phyloP scores from a whole-genome alignment of 2,888 invertebrate genomes.

The Apeira syringaria region DNA sequence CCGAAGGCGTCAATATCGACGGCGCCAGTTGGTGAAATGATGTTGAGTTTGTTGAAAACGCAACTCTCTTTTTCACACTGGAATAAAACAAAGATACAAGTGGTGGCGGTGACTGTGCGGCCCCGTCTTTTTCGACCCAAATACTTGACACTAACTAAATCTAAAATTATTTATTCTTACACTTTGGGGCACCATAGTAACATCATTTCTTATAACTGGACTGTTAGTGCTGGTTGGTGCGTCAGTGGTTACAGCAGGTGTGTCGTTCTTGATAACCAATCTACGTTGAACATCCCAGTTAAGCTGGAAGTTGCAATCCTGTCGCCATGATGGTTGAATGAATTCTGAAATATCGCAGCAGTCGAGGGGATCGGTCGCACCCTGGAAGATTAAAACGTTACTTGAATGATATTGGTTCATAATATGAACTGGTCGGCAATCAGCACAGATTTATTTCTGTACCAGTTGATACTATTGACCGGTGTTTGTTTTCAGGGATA shows the following conservation, averaged over 20 bases:
- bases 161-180: too few species aligned
- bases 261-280: conserved; percentile 42
- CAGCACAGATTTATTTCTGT: too few species aligned
- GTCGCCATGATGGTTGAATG: conserved; percentile 51
- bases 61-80: conserved; percentile 67
- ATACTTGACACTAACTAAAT: too few species aligned
- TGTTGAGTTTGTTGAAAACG: conserved; percentile 57
- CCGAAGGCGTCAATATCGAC: conserved; percentile 55
- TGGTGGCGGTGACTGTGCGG: too few species aligned
- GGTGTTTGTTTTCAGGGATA: too few species aligned
- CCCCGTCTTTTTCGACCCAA: too few species aligned
- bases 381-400: too few species aligned
- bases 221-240: conserved; percentile 33
- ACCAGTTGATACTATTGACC: too few species aligned
- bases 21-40: conserved; percentile 36
- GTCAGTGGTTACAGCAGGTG: conserved; percentile 32
- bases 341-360: conserved; percentile 66
- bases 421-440: too few species aligned
- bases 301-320: conserved; percentile 57
- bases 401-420: too few species aligned
- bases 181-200: conserved; percentile 56
- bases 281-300: conserved; percentile 49
- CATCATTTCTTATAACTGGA: conserved; percentile 39
- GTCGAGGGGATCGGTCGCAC: conserved; percentile 52
- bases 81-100: too few species aligned